Percentiles rank a stretch among this genome's conserved stretches.
These are phyloP conservation scores for Ceryle rudis DNA, from an alignment of 2,797 vertebrate species.

Conservation along the genomic window DNA sequence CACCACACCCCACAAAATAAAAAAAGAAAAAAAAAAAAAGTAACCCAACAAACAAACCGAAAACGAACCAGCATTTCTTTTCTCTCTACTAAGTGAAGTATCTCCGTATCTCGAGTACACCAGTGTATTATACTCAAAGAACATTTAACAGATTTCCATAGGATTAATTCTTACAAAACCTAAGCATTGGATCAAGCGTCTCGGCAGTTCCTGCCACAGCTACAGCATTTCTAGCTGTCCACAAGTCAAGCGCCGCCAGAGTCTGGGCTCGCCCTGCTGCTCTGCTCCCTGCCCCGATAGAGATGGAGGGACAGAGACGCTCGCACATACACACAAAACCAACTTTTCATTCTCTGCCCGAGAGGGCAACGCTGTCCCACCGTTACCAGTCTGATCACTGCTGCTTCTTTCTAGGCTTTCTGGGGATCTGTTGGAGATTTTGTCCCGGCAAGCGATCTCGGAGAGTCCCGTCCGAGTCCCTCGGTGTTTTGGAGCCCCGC, in stretches of 20 bases:
- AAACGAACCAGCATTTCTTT: not conserved
- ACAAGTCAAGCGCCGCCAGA: not conserved
- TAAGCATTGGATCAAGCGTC: rapidly evolving
- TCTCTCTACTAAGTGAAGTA: not conserved
- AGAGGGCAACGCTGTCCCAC: conserved; percentile 75
- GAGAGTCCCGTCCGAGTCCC: conserved; percentile 11
- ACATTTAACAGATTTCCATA: rapidly evolving
- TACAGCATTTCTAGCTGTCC: rapidly evolving
- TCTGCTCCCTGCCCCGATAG: not conserved
- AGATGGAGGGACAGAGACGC: rapidly evolving
- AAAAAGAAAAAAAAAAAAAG: no score
- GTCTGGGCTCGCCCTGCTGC: not conserved
- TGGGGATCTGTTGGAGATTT: not conserved
- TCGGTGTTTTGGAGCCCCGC: not conserved
- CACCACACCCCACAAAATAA: no score
- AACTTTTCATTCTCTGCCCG: conserved; percentile 46
- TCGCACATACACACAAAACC: not conserved
- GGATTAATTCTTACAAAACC: not conserved
- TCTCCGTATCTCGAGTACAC: not conserved
- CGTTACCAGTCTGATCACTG: conserved; percentile 75
- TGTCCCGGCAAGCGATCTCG: not conserved
- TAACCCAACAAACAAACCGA: no score
- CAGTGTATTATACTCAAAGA: not conserved
- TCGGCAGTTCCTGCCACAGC: rapidly evolving
- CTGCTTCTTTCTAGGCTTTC: conserved; percentile 73